Conservation (phyloP, 2,113 vertebrate species). For the Cheirogaleus medius region DNA sequence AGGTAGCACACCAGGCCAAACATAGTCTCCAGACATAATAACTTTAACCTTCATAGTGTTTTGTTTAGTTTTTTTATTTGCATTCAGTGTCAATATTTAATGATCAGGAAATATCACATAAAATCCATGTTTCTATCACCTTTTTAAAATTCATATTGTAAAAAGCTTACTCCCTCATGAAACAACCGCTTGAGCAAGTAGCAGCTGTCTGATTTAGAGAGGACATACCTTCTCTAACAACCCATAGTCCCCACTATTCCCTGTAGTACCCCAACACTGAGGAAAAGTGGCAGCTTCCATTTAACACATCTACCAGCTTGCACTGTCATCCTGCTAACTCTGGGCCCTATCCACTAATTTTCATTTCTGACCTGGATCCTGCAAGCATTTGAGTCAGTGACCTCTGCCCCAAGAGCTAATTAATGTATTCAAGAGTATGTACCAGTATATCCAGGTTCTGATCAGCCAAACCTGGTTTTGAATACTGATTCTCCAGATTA, state of each 20-base stretch:
- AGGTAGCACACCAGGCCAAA: background rate
- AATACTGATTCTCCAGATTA: background rate
- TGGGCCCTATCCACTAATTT: background rate
- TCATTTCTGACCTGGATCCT: background rate
- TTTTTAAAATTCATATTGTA: background rate
- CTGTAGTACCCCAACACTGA: background rate
- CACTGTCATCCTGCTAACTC: background rate
- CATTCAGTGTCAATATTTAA: conserved; percentile 2
- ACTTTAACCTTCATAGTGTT: background rate
- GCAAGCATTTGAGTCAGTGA: background rate
- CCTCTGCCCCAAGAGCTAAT: background rate
- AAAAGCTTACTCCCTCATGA: background rate
- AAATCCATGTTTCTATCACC: background rate
- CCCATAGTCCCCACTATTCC: background rate
- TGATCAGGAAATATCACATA: background rate
- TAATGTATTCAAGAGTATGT: background rate
- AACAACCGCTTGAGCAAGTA: background rate
- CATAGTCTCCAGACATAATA: background rate
- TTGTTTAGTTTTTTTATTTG: background rate
- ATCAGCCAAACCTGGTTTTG: background rate
- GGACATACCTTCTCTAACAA: background rate
- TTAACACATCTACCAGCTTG: background rate
- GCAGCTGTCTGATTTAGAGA: background rate
- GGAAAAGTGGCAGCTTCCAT: background rate
- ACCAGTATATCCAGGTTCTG: background rate